Percentiles rank a stretch among this genome's conserved stretches.
These are phyloP conservation scores for human DNA, from an alignment of 2,113 vertebrate species.

Conservation along the genomic window DNA sequence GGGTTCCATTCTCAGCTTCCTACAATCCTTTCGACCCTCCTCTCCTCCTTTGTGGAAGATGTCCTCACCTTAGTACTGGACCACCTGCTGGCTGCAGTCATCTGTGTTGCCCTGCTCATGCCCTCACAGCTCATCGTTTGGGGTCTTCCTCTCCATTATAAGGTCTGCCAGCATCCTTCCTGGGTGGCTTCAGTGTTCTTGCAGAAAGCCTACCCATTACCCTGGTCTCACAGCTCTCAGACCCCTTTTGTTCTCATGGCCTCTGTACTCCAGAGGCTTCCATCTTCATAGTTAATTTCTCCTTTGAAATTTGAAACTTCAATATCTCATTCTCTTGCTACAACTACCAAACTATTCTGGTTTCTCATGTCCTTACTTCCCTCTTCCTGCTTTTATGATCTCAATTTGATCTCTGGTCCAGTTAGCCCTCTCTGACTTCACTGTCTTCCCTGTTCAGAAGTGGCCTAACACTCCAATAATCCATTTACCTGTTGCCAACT, in stretches of 20 bases:
- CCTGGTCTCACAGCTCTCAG: neutral
- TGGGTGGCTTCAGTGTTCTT: neutral
- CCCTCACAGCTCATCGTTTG: neutral
- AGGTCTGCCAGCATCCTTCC: neutral
- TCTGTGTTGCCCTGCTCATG: neutral
- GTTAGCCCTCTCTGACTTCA: neutral
- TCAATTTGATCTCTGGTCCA: neutral
- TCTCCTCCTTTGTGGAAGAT: neutral
- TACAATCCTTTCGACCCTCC: neutral
- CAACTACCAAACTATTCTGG: neutral
- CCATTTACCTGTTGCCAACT: neutral
- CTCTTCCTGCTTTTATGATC: neutral
- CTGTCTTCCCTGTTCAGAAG: neutral
- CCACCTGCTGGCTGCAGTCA: neutral
- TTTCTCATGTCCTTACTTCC: neutral
- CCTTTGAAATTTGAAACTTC: neutral
- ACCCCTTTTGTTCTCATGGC: neutral
- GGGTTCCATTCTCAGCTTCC: neutral
- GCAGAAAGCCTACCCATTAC: neutral
- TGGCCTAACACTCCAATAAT: neutral
- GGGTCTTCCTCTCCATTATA: neutral
- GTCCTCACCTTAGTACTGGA: neutral
- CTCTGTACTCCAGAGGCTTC: neutral
- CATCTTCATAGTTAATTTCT: neutral
- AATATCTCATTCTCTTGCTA: neutral